Evolutionary conservation across 2,113 vertebrate genomes (phyloP), one percentile per base, ranked within the genome.

Genomic region (Alligator sinensis): DNA sequence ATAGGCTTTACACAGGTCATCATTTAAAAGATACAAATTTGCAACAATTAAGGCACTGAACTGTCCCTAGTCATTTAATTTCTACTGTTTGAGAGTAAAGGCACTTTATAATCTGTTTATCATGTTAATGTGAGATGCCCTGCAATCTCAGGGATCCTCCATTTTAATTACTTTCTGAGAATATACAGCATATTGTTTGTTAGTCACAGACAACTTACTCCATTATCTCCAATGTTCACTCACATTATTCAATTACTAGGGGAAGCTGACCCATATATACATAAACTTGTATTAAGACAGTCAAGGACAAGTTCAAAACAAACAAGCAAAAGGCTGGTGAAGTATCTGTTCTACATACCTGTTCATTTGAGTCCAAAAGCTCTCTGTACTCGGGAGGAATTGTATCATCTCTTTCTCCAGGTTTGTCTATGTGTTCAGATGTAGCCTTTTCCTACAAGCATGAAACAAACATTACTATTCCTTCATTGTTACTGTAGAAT

Each of bases 321-420:
- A 28, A 16, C 1, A 9, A 28, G 27, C 27, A 16, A 47, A 27
- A 30, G 58, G 18, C 3, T 89, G 5, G 5, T 19, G 74, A 86
- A 47, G 11, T 14, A 86, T 59, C 11, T 55, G 21, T 16, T 82
- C 62, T n/a, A 66, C 55, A 96, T 96, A 98, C 98, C 97, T 98
- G 60, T 6, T 96, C 95, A 24, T 96, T 85, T 0, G 95, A 91
- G 55, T 98, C 98, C 94, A 98, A 84, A 75, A 98, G 92, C 30
- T 98, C 96, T 22, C 2, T 80, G 10, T 97, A 98, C 2, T 98
- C 97, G 6, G 98, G 98, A 3, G 98, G 98, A 22, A 98, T 96
- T 7, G 98, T 98, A 75, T 98, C 98, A 1, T 98, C 98, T 93
- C 95, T 97, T 76, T 98, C 98, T 83, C 98, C 98, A 70, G 98